These are phyloP conservation scores for Oasisia sp. DNA, from an alignment of 2,888 invertebrate genomes.

Conservation along the genomic window DNA sequence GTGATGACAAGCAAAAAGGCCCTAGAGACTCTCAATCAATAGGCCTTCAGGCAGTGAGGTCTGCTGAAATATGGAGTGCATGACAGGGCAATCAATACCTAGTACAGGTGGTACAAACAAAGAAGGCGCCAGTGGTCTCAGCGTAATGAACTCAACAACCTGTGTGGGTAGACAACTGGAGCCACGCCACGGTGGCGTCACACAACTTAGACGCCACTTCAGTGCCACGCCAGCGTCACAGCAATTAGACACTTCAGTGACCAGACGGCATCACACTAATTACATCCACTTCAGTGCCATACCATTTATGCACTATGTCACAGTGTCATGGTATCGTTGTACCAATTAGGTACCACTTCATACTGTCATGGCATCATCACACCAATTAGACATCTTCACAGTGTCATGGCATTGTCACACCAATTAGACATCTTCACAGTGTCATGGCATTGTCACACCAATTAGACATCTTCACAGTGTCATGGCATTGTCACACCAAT, in stretches of 20 bases:
- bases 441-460: too few relatives aligned
- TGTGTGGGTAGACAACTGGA: neutral
- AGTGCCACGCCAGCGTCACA: neutral
- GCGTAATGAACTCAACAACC: neutral
- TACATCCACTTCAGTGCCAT: too few relatives aligned
- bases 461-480: too few relatives aligned
- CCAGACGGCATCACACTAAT: neutral
- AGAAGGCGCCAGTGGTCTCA: neutral
- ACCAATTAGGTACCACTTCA: too few relatives aligned
- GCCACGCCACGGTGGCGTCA: neutral
- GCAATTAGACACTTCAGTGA: neutral
- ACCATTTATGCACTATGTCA: too few relatives aligned
- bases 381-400: too few relatives aligned
- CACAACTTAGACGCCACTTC: too few relatives aligned
- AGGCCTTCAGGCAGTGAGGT: neutral
- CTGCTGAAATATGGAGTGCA: neutral
- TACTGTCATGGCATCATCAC: too few relatives aligned
- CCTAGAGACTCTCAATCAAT: neutral
- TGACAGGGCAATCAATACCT: neutral
- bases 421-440: too few relatives aligned
- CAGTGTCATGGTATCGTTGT: too few relatives aligned
- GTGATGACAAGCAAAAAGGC: neutral
- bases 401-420: too few relatives aligned
- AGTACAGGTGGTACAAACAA: neutral
- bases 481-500: too few relatives aligned